phyloP scores from a whole-genome alignment of 2,888 invertebrate species.

The Eupithecia vulgata region DNA sequence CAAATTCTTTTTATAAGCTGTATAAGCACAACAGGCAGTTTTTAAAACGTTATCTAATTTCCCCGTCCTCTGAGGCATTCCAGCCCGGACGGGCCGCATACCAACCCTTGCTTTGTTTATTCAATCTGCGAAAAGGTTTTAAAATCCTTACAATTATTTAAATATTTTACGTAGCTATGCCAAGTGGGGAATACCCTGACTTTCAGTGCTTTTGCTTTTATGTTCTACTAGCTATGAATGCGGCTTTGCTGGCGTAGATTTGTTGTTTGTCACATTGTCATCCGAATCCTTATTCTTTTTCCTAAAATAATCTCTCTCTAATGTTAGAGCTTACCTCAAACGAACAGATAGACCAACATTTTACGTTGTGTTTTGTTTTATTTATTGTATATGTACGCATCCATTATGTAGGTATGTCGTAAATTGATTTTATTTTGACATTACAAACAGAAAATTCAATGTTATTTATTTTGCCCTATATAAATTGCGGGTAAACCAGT shows the following conservation, averaged over 20 bases:
- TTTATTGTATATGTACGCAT: too few species aligned
- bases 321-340: too few species aligned
- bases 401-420: too few species aligned
- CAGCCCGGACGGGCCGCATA: conserved; percentile 15
- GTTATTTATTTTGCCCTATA: too few species aligned
- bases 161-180: neutral
- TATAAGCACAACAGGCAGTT: neutral
- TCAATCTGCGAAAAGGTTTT: conserved; percentile 4
- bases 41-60: conserved; percentile 7
- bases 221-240: neutral
- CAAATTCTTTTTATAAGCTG: neutral
- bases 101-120: conserved; percentile 26
- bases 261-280: too few species aligned
- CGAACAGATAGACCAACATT: too few species aligned
- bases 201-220: neutral
- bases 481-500: too few species aligned
- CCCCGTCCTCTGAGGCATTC: conserved; percentile 21
- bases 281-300: too few species aligned
- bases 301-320: too few species aligned
- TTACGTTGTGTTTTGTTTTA: too few species aligned
- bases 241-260: neutral
- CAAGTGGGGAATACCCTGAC: neutral
- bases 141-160: conserved; percentile 3
- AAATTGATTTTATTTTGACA: too few species aligned
- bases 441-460: too few species aligned